Evolutionary conservation across 2,113 vertebrate species (phyloP).

Genomic region (Tetraodon nigroviridis): DNA sequence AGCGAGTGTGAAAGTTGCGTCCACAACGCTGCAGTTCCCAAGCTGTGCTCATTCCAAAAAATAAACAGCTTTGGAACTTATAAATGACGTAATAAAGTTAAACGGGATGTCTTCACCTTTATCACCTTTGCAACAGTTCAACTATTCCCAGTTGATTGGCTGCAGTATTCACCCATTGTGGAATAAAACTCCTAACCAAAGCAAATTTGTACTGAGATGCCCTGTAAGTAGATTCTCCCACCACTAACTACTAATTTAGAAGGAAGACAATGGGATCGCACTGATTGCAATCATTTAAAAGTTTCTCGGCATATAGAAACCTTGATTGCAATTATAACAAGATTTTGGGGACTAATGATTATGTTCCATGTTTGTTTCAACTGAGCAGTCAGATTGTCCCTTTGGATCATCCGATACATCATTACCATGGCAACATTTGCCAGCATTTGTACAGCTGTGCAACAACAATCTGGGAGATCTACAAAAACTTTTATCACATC

Average conservation of each 20-base stretch:
- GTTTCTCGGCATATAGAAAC: constrained; percentile 19
- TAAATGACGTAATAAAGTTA: not conserved
- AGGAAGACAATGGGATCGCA: constrained; percentile 36
- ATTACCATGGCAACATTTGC: constrained; percentile 29
- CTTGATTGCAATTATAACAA: constrained; percentile 60
- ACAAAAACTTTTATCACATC: not conserved
- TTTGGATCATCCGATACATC: not conserved
- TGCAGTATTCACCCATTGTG: not conserved
- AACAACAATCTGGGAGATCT: not conserved
- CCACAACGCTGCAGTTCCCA: not conserved
- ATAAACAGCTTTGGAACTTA: not conserved
- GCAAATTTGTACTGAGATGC: not conserved
- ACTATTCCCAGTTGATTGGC: not conserved
- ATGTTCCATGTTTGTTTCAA: constrained; percentile 2
- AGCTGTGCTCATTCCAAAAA: constrained; percentile 2
- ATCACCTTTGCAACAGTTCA: not conserved
- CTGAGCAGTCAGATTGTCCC: not conserved
- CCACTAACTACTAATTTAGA: constrained; percentile 29
- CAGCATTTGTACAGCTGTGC: constrained; percentile 21
- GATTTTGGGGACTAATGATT: constrained; percentile 21
- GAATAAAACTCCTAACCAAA: not conserved
- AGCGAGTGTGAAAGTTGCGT: not conserved
- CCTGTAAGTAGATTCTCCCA: constrained; percentile 20
- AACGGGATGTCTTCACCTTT: constrained; percentile 1
- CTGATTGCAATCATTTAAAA: constrained; percentile 61